Evolutionary conservation across 2,888 invertebrate species (phyloP), one percentile per base, ranked within the genome.

Genomic region (Drosophila fulvimacula): DNA sequence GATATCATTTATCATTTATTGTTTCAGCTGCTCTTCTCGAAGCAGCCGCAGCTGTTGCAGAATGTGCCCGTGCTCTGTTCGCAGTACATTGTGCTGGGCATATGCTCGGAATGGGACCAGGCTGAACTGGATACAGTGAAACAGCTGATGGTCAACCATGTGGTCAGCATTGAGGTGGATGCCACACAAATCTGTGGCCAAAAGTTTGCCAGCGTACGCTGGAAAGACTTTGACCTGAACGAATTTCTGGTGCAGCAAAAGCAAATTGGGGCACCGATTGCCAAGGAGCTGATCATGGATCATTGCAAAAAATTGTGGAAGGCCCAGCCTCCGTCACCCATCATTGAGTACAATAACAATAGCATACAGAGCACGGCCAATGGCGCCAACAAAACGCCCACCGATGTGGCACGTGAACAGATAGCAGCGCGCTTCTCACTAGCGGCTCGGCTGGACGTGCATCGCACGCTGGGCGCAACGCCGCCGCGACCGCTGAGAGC

Each of bases 221-320:
- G 92, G 92, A 91, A 91, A 41, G 91, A 91, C 62, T 92, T 91
- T 42, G 88, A 90, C 61, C 87, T 92, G 3, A 83, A 84, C 27
- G 91, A 92, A 63, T 92, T 86, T 66, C 73, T 92, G 5, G 90
- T 92, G 72, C 83, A 91, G 53, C 92, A 92, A 49, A 91, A 90
- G 64, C 89, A 90, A 66, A 89, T 92, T 32, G 92, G 92, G 34
- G 91, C 90, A 38, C 88, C 90, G 5, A 85, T 92, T 51, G 76
- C 80, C 60, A 89, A 82, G 52, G 88, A 91, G 38, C 79, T 92
- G 55, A 80, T 91, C 60, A 81, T 90, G 71, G 91, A 91, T 38
- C 91, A 91, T 61, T 91, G 92, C 74, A 78, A 84, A 36, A 88
- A 90, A 61, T 63, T 91, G 49, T 88, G 88, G 73, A 91, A 91